These are phyloP conservation scores for Oxygymnocypris stewartii DNA, from an alignment of 2,113 vertebrate species.

Conservation along the genomic window DNA sequence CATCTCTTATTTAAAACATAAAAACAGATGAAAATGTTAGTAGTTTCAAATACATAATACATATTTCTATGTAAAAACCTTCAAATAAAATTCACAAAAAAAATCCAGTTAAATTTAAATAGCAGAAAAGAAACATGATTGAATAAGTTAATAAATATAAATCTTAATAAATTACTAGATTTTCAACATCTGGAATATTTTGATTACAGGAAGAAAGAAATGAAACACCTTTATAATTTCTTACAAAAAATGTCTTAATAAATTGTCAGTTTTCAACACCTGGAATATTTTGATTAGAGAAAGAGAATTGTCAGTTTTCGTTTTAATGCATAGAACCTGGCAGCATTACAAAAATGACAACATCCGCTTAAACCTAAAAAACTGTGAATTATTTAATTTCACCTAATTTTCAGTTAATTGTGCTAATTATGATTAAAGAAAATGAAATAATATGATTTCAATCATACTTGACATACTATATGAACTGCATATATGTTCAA, in stretches of 20 bases:
- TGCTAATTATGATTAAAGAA: not conserved
- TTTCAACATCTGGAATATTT: not conserved
- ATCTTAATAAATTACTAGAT: not conserved
- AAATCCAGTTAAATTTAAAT: too few species aligned
- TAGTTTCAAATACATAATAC: too few species aligned
- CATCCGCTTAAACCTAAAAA: not conserved
- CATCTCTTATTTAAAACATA: not conserved
- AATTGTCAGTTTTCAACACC: not conserved
- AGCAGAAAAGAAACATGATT: too few species aligned
- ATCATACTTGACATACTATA: not conserved
- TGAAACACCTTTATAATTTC: not conserved
- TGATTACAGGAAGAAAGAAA: not conserved
- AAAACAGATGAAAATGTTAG: not conserved
- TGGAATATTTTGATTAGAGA: not conserved
- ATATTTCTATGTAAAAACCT: too few species aligned
- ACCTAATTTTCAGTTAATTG: not conserved
- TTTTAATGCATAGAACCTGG: not conserved
- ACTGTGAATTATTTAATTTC: too few species aligned
- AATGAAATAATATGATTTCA: not conserved
- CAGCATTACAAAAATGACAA: not conserved
- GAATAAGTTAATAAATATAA: not conserved
- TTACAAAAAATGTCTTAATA: not conserved
- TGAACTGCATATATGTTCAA: not conserved
- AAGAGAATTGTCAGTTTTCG: not conserved
- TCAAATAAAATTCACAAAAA: too few species aligned